A percentile compares a stretch with the other conserved stretches of the same genome.
Conservation (phyloP, 64 coral and sea anemone genomes). For the Stichodactyla helianthus region DNA sequence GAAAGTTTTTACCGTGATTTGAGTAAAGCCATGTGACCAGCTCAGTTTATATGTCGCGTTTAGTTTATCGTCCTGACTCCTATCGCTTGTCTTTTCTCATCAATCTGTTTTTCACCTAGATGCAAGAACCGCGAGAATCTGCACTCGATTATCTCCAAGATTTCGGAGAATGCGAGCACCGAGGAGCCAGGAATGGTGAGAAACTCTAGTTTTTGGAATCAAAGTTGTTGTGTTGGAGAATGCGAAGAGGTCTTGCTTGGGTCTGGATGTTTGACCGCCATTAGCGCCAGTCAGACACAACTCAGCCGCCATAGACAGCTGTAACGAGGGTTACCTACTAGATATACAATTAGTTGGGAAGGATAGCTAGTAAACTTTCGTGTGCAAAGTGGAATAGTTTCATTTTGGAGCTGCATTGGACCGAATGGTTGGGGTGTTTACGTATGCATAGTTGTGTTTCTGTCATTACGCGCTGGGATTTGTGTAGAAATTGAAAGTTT, state of each 20-base stretch:
- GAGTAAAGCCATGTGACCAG: background rate
- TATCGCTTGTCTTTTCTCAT: background rate
- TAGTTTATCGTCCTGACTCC: background rate
- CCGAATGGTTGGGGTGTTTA: background rate
- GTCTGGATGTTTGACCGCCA: constrained; percentile 18
- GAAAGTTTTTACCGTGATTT: constrained; percentile 23
- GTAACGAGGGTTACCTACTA: background rate
- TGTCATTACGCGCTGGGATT: constrained; percentile 13
- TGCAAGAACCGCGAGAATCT: constrained; percentile 77
- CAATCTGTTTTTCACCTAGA: constrained; percentile 43
- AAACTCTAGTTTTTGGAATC: constrained; percentile 23
- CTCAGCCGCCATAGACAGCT: background rate
- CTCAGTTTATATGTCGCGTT: background rate
- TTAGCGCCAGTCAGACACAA: constrained; percentile 8
- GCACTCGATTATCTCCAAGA: constrained; percentile 92
- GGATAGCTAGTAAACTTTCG: background rate
- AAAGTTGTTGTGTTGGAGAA: constrained; percentile 35
- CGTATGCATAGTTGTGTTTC: background rate
- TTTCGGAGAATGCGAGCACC: constrained; percentile 40
- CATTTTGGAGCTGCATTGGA: background rate
- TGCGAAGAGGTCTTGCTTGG: constrained; percentile 35
- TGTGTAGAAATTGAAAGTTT: constrained; percentile 14
- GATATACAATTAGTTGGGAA: background rate
- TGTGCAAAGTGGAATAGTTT: constrained; percentile 8
- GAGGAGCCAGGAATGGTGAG: constrained; percentile 60